A percentile compares a stretch with the other conserved stretches of the same genome.
Conservation (phyloP, 2,113 vertebrate genomes). For the Pao palembangensis region DNA sequence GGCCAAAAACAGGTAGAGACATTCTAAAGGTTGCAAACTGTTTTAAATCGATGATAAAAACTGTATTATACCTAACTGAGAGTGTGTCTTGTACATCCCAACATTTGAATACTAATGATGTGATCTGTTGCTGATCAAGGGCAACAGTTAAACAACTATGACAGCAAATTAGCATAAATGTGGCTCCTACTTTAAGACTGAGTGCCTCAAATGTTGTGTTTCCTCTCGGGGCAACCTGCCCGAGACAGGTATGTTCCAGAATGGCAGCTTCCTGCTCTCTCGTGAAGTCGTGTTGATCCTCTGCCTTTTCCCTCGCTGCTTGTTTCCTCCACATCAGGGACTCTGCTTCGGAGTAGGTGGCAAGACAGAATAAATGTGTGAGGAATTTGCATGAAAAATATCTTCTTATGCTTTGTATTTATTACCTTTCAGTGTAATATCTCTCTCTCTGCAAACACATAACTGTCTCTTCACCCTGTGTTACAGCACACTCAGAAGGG, state of each 20-base stretch:
- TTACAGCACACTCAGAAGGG: constrained; percentile 22
- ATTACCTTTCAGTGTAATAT: background rate
- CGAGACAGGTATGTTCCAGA: background rate
- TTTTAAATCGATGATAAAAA: too few species aligned
- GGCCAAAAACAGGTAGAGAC: too few species aligned
- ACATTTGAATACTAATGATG: too few species aligned
- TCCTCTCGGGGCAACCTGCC: too few species aligned
- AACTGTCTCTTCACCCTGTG: constrained; percentile 2
- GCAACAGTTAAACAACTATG: too few species aligned
- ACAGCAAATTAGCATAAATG: background rate
- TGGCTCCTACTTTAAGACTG: constrained; percentile 79
- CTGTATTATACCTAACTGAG: too few species aligned
- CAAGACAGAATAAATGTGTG: constrained; percentile 1
- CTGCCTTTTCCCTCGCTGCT: constrained; percentile 11
- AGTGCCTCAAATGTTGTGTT: constrained; percentile 17
- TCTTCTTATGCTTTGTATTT: background rate
- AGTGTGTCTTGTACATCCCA: too few species aligned
- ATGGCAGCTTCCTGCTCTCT: constrained; percentile 8
- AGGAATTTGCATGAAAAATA: background rate
- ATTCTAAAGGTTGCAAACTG: too few species aligned
- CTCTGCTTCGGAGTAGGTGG: constrained; percentile 34
- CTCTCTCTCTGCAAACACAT: constrained; percentile 1
- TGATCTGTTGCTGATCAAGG: too few species aligned
- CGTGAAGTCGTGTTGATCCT: constrained; percentile 7
- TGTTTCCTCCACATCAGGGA: constrained; percentile 27